These are phyloP conservation scores for Ostrea edulis DNA, from an alignment of 1,140 invertebrate species.

Conservation along the genomic window DNA sequence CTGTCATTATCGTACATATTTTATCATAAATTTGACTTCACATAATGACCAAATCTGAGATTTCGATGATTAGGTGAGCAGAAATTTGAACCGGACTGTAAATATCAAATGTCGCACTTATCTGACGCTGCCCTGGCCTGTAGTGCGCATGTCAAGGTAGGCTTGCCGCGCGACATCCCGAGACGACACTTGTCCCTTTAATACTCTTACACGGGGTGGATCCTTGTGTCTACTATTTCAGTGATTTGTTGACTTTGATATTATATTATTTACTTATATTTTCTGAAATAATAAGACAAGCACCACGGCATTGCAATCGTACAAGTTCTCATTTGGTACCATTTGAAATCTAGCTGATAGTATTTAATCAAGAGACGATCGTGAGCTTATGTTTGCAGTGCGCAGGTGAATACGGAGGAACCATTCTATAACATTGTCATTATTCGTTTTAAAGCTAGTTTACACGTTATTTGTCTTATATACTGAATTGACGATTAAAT, in stretches of 20 bases:
- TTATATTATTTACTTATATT: conserved; percentile 1
- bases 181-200: neutral
- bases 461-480: neutral
- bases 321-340: neutral
- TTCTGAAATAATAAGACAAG: neutral
- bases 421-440: neutral
- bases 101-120: conserved; percentile 29
- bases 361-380: neutral
- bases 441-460: neutral
- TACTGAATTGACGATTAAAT: too few relatives aligned
- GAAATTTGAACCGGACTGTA: neutral
- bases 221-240: neutral
- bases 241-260: neutral
- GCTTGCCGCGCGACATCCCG: neutral
- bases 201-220: neutral
- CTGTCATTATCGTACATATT: conserved; percentile 28
- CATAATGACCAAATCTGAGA: conserved; percentile 19
- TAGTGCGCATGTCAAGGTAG: neutral
- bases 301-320: neutral
- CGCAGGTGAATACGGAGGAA: neutral
- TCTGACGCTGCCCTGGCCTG: neutral
- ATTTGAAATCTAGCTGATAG: neutral
- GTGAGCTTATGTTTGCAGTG: neutral
- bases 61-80: neutral
- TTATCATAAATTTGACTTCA: conserved; percentile 35